Base-by-base conservation (phyloP, 2,888 invertebrate species). In the Apamea sordens region DNA sequence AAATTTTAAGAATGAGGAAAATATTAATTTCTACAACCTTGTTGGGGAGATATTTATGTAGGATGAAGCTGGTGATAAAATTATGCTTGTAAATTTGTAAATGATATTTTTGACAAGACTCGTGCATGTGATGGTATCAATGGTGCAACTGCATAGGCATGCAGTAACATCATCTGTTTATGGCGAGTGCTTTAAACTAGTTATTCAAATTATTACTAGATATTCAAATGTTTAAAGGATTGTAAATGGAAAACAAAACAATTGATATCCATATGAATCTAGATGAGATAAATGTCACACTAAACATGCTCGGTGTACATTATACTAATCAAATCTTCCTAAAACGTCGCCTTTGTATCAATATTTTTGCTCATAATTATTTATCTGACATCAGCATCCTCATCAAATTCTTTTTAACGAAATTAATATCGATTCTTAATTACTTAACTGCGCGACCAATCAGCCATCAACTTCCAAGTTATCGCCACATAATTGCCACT, bases 401-500 rank as follows among this genome's bases (percentile, higher is more conserved):
- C 32, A 67, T 80, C 67, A 44, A 59, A 59, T 65, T 74, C 8
- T 61, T 67, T 53, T 36, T 21, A 61, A 67, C 13, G 8, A 72
- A 73, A 64, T 64, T 59, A 64, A 63, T 63, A 70, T 80, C 18
- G 64, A 41, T 70, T 82, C 24, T 61, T 74, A 80, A 85, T 80
- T 80, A 85, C 67, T 56, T 68, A 80, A 72, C 71, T 1, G 59
- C 24, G 56, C n/a, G 44, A 53, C 74, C 32, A 79, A 83, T 81
- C 76, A 81, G 24, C 47, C 11, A 50, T 76, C 71, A 85, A 84
- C 56, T 80, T 82, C 50, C 56, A 77, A 86, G 72, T 81, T 79
- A 86, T 85, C 69, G 64, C 77, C 73, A 72, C 80, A 80, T 80
- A 83, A 86, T 84, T 83, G 81, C 78, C 32, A 81, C 89, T 89